phyloP scores from a whole-genome alignment of 2,888 invertebrate species.

The Nomada hirtipes region DNA sequence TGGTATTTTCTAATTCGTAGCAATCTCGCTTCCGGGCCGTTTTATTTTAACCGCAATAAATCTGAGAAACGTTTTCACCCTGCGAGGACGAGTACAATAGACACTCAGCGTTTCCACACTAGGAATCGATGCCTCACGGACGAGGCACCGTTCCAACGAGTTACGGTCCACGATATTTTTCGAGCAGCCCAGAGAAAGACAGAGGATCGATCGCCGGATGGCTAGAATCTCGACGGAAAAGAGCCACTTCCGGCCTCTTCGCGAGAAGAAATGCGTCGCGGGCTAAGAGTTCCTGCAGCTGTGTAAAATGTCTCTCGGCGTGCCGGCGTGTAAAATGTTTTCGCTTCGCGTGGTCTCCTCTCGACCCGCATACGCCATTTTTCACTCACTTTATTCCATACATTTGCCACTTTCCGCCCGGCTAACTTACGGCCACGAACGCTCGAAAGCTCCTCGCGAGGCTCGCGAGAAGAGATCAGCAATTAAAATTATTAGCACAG shows the following conservation, averaged over 20 bases:
- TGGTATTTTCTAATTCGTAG: neutral
- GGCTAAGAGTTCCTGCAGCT: conserved; percentile 40
- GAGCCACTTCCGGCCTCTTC: conserved; percentile 58
- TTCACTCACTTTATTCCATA: conserved; percentile 31
- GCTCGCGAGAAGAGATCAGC: neutral
- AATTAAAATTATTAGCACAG: conserved; percentile 17
- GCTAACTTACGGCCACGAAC: conserved; percentile 1
- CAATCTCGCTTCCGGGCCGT: neutral
- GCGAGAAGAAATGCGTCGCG: conserved; percentile 54
- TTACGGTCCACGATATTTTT: conserved; percentile 52
- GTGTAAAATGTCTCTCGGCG: conserved; percentile 28
- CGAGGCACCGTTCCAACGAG: conserved; percentile 16
- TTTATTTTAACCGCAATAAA: conserved; percentile 15
- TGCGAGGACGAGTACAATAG: neutral
- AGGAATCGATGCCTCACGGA: neutral
- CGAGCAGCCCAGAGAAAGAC: conserved; percentile 8
- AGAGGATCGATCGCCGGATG: conserved; percentile 50
- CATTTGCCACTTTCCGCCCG: conserved; percentile 25
- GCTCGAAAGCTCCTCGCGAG: neutral
- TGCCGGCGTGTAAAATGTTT: conserved; percentile 43
- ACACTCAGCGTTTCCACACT: neutral
- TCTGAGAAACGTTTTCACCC: conserved; percentile 7
- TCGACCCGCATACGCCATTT: conserved; percentile 37
- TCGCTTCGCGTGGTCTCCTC: conserved; percentile 35
- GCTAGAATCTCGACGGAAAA: conserved; percentile 38